Base-by-base conservation (phyloP, 2,113 vertebrate species). In the Stictonetta naevosa region DNA sequence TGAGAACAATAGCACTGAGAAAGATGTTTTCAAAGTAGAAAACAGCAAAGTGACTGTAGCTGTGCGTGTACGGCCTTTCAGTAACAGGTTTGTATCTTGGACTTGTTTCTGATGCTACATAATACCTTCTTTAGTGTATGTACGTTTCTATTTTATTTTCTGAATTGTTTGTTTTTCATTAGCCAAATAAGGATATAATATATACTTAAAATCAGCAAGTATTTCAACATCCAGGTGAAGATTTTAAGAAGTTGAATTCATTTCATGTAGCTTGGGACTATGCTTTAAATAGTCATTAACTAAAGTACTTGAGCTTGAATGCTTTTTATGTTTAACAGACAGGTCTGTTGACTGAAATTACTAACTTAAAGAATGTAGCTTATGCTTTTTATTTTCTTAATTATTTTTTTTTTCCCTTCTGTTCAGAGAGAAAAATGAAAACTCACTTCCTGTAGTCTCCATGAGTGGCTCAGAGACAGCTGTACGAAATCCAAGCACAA, bases 41-140 rank as follows among this genome's bases (percentile, higher is more conserved):
- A 99, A 98, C 96, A 99, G 99, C 83, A 99, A 99, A 29, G 98
- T 99, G 76, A 98, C 97, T 0, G 99, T 99, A 48, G 99, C 99
- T 4, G 99, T 99, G 13, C 98, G 99, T 4, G 96, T 99, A 1
- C 98, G 99, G 11, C 99, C 99, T n/a, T 99, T 99, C 96, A 99
- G 90, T 88, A 97, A 87, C 88, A 99, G 99, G 99, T 99, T 96
- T 77, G 97, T 97, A 13, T 63, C 67, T n/a, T 75, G 72, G 55
- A 0, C 12, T 64, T 46, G 2, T 2, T 80, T 63, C 25, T 86
- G 38, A 40, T 82, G 58, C 23, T 46, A 5, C 44, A 33, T 13
- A 17, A 36, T 20, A 33, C 21, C 33, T 71, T 60, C 42, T 71
- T 33, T 17, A 72, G 10, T 5, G 2, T 58, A 6, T 33, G 15